These are phyloP conservation scores for Sinopyrophorus schimmeli DNA, from an alignment of 2,888 invertebrate species.

Conservation along the genomic window DNA sequence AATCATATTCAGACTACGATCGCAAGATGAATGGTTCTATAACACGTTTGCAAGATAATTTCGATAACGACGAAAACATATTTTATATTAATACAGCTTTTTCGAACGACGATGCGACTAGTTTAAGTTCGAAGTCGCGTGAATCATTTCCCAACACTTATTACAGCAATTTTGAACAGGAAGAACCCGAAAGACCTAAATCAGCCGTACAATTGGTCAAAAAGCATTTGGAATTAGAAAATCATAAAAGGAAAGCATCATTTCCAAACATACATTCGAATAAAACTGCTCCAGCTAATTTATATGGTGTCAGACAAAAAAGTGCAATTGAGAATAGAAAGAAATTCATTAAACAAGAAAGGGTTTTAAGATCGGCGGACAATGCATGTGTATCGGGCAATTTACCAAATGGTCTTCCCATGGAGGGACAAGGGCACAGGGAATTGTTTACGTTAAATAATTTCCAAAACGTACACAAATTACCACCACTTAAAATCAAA, in stretches of 20 bases:
- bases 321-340: slow-evolving; percentile 32
- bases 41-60: slow-evolving; percentile 3
- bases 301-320: slow-evolving; percentile 38
- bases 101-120: slow-evolving; percentile 12
- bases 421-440: slow-evolving; percentile 35
- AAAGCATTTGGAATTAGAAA: slow-evolving; percentile 47
- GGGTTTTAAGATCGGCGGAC: slow-evolving; percentile 48
- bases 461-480: slow-evolving; percentile 21
- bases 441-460: slow-evolving; percentile 38
- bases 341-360: slow-evolving; percentile 29
- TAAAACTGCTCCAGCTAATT: slow-evolving; percentile 49
- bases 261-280: slow-evolving; percentile 41
- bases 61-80: slow-evolving; percentile 12
- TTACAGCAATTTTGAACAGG: slow-evolving; percentile 30
- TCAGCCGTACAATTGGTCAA: slow-evolving; percentile 52
- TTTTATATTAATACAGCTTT: slow-evolving; percentile 11
- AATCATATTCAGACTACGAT: slow-evolving; percentile 50
- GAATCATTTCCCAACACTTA: slow-evolving; percentile 46
- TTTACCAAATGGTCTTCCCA: slow-evolving; percentile 34
- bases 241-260: slow-evolving; percentile 29
- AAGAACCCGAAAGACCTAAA: slow-evolving; percentile 44
- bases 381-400: slow-evolving; percentile 37
- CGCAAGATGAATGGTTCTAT: slow-evolving; percentile 43
- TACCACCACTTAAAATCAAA: slow-evolving; percentile 20
- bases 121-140: slow-evolving; percentile 34